Evolutionary conservation across 2,797 vertebrate genomes (phyloP).

Genomic region (Sorex maritimensis): DNA sequence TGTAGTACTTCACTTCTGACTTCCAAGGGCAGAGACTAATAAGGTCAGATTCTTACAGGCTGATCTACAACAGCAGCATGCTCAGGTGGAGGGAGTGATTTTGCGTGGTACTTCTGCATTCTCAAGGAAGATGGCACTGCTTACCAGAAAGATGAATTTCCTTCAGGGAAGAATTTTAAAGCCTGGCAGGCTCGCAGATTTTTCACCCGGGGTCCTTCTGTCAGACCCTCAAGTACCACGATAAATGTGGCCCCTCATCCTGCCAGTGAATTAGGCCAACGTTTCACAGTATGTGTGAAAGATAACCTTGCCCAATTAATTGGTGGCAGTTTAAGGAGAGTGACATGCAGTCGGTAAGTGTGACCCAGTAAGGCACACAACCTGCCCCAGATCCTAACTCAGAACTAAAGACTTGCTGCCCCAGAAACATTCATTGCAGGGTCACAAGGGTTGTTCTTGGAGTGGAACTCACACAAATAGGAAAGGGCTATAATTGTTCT

Average conservation of each 20-base stretch:
- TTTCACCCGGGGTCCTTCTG: slow-evolving; percentile 33
- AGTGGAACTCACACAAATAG: slow-evolving; percentile 18
- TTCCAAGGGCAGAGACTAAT: slow-evolving; percentile 65
- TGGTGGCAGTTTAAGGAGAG: slow-evolving; percentile 48
- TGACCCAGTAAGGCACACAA: slow-evolving; percentile 61
- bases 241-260: background rate
- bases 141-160: slow-evolving; percentile 71
- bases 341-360: slow-evolving; percentile 42
- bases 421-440: slow-evolving; percentile 51
- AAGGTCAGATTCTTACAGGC: slow-evolving; percentile 40
- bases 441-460: slow-evolving; percentile 34
- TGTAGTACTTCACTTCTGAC: slow-evolving; percentile 71
- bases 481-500: slow-evolving; percentile 14
- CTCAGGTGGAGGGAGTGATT: background rate
- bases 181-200: background rate
- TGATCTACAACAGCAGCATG: slow-evolving; percentile 26
- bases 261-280: slow-evolving; percentile 27
- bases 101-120: slow-evolving; percentile 72
- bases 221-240: slow-evolving; percentile 6
- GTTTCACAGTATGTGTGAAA: slow-evolving; percentile 45
- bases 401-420: background rate
- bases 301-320: slow-evolving; percentile 20
- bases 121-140: slow-evolving; percentile 83
- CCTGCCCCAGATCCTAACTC: slow-evolving; percentile 9
- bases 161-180: slow-evolving; percentile 57